phyloP scores from a whole-genome alignment of 2,797 vertebrate species.

The Allobates femoralis region DNA sequence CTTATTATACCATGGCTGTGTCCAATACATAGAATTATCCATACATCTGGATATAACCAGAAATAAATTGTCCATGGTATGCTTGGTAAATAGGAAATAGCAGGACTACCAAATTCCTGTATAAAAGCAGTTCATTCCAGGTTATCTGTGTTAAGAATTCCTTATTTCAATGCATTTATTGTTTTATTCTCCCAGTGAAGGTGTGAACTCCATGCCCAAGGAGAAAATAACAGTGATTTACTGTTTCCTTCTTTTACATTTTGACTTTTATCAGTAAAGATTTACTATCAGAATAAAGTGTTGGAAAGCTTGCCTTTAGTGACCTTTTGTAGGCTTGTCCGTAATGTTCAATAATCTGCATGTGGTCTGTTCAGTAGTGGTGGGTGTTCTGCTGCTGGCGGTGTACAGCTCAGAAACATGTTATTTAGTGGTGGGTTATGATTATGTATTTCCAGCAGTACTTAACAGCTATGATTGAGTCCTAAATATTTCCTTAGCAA shows the following conservation, averaged over 20 bases:
- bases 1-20: background rate
- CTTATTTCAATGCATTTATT: slow-evolving; percentile 6
- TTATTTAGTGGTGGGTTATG: slow-evolving; percentile 26
- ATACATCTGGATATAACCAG: background rate
- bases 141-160: background rate
- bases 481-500: background rate
- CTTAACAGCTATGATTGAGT: background rate
- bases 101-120: background rate
- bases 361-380: background rate
- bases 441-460: slow-evolving; percentile 19
- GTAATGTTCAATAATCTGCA: slow-evolving; percentile 9
- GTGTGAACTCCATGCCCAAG: background rate
- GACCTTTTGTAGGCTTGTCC: background rate
- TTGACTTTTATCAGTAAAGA: background rate
- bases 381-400: background rate
- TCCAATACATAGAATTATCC: background rate
- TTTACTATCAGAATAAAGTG: background rate
- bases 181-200: background rate
- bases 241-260: background rate
- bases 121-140: background rate
- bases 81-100: too few relatives aligned
- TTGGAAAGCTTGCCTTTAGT: background rate
- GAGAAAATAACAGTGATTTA: background rate
- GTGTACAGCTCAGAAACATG: background rate
- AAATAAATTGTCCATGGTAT: too few relatives aligned